phyloP scores from a whole-genome alignment of 2,888 invertebrate species.

The Bunonema sp. region DNA sequence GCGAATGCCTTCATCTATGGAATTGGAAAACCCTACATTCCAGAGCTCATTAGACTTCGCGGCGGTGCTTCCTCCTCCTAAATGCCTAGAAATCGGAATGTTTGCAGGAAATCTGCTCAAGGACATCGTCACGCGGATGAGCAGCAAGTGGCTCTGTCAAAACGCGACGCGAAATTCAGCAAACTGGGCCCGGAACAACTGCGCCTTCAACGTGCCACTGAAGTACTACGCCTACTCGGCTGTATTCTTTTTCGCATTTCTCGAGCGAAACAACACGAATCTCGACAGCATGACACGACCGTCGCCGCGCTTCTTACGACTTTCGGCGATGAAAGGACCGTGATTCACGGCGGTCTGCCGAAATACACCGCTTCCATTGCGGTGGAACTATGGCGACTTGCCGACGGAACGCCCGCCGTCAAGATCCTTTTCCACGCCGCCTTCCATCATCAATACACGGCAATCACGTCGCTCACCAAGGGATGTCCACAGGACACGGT shows the following conservation, averaged over 20 bases:
- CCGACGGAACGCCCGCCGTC: slow-evolving; percentile 20
- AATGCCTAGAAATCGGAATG: neutral
- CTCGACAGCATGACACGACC: slow-evolving; percentile 36
- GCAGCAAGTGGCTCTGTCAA: slow-evolving; percentile 5
- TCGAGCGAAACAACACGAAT: too few species aligned
- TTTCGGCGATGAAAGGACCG: slow-evolving; percentile 32
- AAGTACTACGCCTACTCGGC: slow-evolving; percentile 40
- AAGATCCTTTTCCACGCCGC: slow-evolving; percentile 28
- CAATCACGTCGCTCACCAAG: slow-evolving; percentile 24
- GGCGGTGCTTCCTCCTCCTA: slow-evolving; percentile 11
- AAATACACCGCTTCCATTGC: slow-evolving; percentile 34
- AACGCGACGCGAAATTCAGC: slow-evolving; percentile 4
- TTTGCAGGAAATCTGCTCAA: slow-evolving; percentile 7
- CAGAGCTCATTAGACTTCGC: slow-evolving; percentile 16
- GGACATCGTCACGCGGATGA: slow-evolving; percentile 5
- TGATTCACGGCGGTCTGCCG: slow-evolving; percentile 32
- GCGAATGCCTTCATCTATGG: slow-evolving; percentile 25
- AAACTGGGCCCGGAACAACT: slow-evolving; percentile 7
- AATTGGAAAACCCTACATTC: slow-evolving; percentile 24
- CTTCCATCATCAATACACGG: slow-evolving; percentile 30
- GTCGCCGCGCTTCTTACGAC: slow-evolving; percentile 32
- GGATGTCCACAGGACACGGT: slow-evolving; percentile 22
- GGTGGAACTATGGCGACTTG: slow-evolving; percentile 30
- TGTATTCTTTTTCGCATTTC: too few species aligned
- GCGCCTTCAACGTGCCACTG: slow-evolving; percentile 18